Conservation (phyloP, 2,888 invertebrate genomes). For the Trissolcus japonicus region DNA sequence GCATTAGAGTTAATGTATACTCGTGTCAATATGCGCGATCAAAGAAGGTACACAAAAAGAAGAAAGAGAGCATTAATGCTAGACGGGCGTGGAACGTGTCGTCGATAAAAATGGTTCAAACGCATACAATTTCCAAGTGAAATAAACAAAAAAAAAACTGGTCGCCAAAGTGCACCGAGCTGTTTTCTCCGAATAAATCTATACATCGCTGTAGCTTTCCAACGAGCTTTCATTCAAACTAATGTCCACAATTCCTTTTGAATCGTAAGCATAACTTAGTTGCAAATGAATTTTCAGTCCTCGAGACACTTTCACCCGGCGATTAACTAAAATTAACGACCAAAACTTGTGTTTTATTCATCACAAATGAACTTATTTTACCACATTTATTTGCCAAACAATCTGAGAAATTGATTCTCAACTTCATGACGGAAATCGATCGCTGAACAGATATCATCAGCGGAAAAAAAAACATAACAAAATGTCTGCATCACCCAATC, state of each 20-base stretch:
- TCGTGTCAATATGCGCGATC: constrained; percentile 49
- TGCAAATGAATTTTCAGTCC: constrained; percentile 42
- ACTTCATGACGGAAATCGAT: no score
- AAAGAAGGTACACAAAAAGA: constrained; percentile 33
- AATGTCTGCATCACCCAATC: neutral
- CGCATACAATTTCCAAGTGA: constrained; percentile 58
- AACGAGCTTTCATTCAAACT: constrained; percentile 59
- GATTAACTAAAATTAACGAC: constrained; percentile 43
- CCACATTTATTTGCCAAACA: neutral
- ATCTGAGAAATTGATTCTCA: no score
- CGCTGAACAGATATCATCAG: no score
- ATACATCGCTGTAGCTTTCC: constrained; percentile 58
- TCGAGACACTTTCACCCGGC: constrained; percentile 50
- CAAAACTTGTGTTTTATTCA: constrained; percentile 46
- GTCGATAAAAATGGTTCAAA: constrained; percentile 57
- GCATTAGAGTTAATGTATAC: constrained; percentile 46
- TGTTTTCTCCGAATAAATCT: constrained; percentile 64
- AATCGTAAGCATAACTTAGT: constrained; percentile 51
- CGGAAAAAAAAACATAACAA: no score
- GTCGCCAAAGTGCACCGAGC: constrained; percentile 49
- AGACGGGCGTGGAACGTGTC: constrained; percentile 45
- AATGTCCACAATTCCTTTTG: constrained; percentile 52
- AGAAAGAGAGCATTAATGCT: constrained; percentile 44
- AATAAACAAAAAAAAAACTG: constrained; percentile 54
- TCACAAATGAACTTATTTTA: constrained; percentile 37